Evolutionary conservation across 2,113 vertebrate genomes (phyloP).

Genomic region (Paramisgurnus dabryanus): DNA sequence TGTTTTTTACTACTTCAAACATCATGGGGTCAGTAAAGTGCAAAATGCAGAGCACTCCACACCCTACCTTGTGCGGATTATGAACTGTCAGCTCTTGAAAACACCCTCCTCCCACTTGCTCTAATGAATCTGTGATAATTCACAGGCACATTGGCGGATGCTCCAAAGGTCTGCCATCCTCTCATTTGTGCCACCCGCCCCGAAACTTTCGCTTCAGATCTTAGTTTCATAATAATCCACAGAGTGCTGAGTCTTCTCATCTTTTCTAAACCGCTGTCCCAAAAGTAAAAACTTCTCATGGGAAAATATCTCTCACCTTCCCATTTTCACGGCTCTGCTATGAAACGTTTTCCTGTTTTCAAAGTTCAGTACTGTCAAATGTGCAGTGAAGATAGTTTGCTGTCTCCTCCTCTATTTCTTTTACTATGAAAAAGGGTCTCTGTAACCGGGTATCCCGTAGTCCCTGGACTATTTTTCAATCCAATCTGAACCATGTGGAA

Average conservation of each 20-base stretch:
- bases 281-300: constrained; percentile 33
- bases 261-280: background rate
- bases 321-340: background rate
- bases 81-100: constrained; percentile 30
- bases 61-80: constrained; percentile 34
- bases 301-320: constrained; percentile 32
- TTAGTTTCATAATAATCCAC: constrained; percentile 21
- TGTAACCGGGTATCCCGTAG: constrained; percentile 27
- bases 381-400: background rate
- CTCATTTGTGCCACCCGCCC: constrained; percentile 45
- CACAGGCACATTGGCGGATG: constrained; percentile 44
- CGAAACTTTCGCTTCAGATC: constrained; percentile 36
- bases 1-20: background rate
- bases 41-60: constrained; percentile 45
- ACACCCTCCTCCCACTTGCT: constrained; percentile 36
- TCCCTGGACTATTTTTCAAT: constrained; percentile 48
- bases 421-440: constrained; percentile 19
- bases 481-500: constrained; percentile 69
- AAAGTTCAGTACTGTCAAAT: background rate
- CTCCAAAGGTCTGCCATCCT: constrained; percentile 34
- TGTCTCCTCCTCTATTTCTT: background rate
- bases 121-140: constrained; percentile 45
- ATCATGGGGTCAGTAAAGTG: constrained; percentile 39
- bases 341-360: background rate
- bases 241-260: constrained; percentile 21